Percentiles rank a stretch among this genome's conserved stretches.
phyloP scores from a whole-genome alignment of 2,888 invertebrate species.

The Eristalis tenax region DNA sequence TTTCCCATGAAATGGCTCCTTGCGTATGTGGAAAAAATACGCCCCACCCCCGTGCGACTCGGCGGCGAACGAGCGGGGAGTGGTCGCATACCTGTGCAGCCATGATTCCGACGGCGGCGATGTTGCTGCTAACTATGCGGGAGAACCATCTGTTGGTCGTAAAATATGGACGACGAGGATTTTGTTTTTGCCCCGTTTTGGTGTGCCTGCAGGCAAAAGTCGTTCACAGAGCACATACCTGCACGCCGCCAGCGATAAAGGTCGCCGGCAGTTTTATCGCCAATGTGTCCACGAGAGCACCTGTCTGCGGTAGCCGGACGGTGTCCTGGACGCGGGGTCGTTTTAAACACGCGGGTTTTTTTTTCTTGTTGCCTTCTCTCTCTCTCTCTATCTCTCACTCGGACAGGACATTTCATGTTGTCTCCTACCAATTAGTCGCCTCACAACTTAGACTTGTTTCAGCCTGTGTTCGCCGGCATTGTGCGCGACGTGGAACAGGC shows the following conservation, averaged over 20 bases:
- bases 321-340: background rate
- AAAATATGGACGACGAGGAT: background rate
- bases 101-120: too few relatives aligned
- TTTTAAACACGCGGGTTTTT: background rate
- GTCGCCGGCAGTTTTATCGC: constrained; percentile 55
- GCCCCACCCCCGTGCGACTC: background rate
- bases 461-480: background rate
- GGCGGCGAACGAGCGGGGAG: background rate
- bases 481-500: background rate
- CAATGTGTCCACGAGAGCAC: constrained; percentile 36
- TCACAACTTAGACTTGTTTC: background rate
- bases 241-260: constrained; percentile 22
- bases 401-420: background rate
- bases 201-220: too few relatives aligned
- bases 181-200: background rate
- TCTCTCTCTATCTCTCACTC: background rate
- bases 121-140: background rate
- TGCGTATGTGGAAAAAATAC: background rate
- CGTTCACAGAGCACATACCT: background rate
- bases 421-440: background rate
- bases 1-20: background rate
- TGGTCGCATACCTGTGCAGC: background rate
- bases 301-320: constrained; percentile 23
- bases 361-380: background rate
- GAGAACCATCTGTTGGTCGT: background rate